Percentiles rank a stretch among this genome's conserved stretches.
These are phyloP conservation scores for Jacana jacana DNA, from an alignment of 2,113 vertebrate genomes.

Conservation along the genomic window DNA sequence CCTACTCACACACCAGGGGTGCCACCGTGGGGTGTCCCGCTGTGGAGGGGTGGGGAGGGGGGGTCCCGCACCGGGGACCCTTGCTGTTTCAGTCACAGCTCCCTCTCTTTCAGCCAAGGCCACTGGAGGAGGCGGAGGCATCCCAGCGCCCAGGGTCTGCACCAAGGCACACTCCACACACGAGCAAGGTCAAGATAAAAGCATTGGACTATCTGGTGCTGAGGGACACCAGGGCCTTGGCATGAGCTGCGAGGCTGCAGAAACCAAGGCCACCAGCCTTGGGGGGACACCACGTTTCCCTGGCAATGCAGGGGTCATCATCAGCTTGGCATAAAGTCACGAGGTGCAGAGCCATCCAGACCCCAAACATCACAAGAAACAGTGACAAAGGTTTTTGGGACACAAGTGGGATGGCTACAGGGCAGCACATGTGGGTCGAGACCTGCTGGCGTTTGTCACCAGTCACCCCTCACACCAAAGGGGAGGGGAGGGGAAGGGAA, in stretches of 20 bases:
- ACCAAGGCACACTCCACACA: not conserved
- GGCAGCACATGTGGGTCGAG: not conserved
- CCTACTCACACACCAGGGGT: not conserved
- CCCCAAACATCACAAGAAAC: not conserved
- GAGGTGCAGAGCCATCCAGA: not conserved
- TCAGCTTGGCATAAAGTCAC: not conserved
- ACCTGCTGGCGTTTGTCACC: not conserved
- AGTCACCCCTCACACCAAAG: not conserved
- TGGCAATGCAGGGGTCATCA: not conserved
- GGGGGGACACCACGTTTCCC: not conserved
- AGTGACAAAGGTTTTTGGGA: not conserved
- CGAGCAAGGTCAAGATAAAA: not conserved
- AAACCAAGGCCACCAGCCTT: not conserved
- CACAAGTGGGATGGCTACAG: not conserved
- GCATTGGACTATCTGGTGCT: accelerated
- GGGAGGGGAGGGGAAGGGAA: too few species aligned
- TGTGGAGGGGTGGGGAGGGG: not conserved
- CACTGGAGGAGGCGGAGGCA: not conserved
- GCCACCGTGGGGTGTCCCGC: accelerated
- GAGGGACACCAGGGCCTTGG: not conserved
- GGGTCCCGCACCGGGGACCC: too few species aligned
- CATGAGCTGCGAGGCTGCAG: accelerated
- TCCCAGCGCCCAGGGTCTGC: not conserved
- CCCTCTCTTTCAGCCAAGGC: not conserved
- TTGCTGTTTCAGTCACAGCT: not conserved